These are phyloP conservation scores for Gorsachius goisagi DNA, from an alignment of 2,113 vertebrate species.

Conservation along the genomic window DNA sequence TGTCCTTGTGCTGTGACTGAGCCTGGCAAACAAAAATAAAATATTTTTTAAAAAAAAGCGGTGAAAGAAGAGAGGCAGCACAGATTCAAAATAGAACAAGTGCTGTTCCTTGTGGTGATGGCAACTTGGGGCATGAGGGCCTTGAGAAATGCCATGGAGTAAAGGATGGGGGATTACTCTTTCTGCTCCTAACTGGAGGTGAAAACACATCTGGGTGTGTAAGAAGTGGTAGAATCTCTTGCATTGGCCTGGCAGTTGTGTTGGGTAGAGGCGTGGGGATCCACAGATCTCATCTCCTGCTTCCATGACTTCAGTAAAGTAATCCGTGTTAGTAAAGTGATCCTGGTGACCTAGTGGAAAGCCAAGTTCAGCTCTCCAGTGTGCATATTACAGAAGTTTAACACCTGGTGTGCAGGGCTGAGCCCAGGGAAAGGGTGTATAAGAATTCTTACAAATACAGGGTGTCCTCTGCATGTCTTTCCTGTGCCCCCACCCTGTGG, in stretches of 20 bases:
- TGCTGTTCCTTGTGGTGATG: neutral
- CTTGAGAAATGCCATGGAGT: neutral
- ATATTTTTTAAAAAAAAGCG: neutral
- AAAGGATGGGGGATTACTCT: neutral
- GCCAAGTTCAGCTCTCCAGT: neutral
- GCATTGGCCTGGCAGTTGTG: neutral
- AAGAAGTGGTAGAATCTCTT: neutral
- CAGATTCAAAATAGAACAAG: constrained; percentile 37
- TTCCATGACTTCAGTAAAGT: neutral
- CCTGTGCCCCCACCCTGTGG: fast-evolving
- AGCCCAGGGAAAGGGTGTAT: neutral
- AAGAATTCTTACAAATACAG: neutral
- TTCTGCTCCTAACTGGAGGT: neutral
- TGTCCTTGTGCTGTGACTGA: constrained; percentile 75
- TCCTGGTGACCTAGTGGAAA: neutral
- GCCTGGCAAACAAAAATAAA: constrained; percentile 65
- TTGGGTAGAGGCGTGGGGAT: neutral
- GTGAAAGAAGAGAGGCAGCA: neutral
- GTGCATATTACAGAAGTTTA: neutral
- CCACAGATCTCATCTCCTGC: neutral
- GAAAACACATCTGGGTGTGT: neutral
- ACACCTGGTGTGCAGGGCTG: neutral
- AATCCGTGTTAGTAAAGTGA: neutral
- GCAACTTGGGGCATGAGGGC: neutral
- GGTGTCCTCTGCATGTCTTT: neutral